Percentiles rank a stretch among this genome's conserved stretches.
Evolutionary conservation across 2,113 vertebrate species (phyloP).

Genomic region (Colossoma macropomum): DNA sequence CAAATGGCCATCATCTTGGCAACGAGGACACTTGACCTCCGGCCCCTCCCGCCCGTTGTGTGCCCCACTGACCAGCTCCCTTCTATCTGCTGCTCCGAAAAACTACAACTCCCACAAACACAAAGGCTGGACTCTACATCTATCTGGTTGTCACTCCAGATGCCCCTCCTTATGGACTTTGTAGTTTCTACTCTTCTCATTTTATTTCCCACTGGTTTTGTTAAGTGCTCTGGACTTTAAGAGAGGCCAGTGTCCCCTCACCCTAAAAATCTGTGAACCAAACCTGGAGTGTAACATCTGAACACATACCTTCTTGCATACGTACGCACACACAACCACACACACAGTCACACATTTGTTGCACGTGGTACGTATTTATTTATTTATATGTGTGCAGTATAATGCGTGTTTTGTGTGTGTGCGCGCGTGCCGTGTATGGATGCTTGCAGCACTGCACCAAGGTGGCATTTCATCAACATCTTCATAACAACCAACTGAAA

Average conservation of each 20-base stretch:
- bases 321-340: slow-evolving; percentile 34
- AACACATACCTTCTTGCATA: slow-evolving; percentile 35
- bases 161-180: slow-evolving; percentile 10
- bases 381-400: slow-evolving; percentile 70
- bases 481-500: slow-evolving; percentile 69
- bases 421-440: slow-evolving; percentile 57
- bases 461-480: slow-evolving; percentile 72
- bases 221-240: slow-evolving; percentile 57
- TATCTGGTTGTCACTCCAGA: slow-evolving; percentile 24
- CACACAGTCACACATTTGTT: slow-evolving; percentile 56
- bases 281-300: slow-evolving; percentile 66
- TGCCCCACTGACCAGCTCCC: slow-evolving; percentile 50
- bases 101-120: slow-evolving; percentile 63
- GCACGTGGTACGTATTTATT: slow-evolving; percentile 75
- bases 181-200: slow-evolving; percentile 53
- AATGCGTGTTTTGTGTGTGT: slow-evolving; percentile 55
- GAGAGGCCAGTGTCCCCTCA: slow-evolving; percentile 63
- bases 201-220: slow-evolving; percentile 63
- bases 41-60: slow-evolving; percentile 55
- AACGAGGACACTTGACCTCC: slow-evolving; percentile 75
- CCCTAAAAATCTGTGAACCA: slow-evolving; percentile 73
- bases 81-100: slow-evolving; percentile 72
- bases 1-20: slow-evolving; percentile 67
- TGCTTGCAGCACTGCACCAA: slow-evolving; percentile 58
- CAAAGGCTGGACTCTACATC: slow-evolving; percentile 50